Base-by-base conservation (phyloP, 2,113 vertebrate species). In the Hydrolagus affinis region DNA sequence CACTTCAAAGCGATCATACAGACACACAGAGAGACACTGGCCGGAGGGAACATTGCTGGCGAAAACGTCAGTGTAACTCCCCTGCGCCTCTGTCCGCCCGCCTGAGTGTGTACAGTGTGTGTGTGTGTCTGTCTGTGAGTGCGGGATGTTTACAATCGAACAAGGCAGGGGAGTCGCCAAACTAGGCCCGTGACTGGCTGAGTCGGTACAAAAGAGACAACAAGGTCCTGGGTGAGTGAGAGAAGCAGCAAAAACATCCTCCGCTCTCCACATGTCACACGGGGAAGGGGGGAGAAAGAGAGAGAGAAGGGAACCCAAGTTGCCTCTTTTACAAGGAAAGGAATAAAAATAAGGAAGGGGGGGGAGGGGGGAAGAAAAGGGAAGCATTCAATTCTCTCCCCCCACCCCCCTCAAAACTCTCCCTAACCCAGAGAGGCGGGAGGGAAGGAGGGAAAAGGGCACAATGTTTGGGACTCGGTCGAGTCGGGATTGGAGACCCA, bases 221-320 rank as follows among this genome's bases (percentile, higher is more conserved):
- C 62, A 66, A 83, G 21, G 73, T 66, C 66, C n/a, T n/a, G n/a
- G 6, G 44, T 44, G 44, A 44, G 2, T 6, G 60, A 28, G 60
- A 83, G 19, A 64, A 83, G 2, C 60, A 66, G 15, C 78, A 28
- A 83, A n/a, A 83, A 83, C 78, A 83, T 30, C 78, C 78, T 60
- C 32, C 78, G 78, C 78, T 83, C 78, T 23, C 78, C 62, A 68
- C 78, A 83, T 66, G 78, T 30, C 78, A 62, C 77, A 6, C 60
- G 66, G 23, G n/a, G n/a, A n/a, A n/a, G n/a, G n/a, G n/a, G n/a
- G n/a, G n/a, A n/a, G n/a, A n/a, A n/a, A n/a, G n/a, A n/a, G n/a
- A n/a, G n/a, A n/a, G n/a, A n/a, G n/a, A n/a, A n/a, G n/a, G 8
- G 66, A 83, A 83, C 77, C 66, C 60, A 28, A 30, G 25, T 64